Conservation (phyloP, 2,888 invertebrate species). For the Pyrrhia umbra region DNA sequence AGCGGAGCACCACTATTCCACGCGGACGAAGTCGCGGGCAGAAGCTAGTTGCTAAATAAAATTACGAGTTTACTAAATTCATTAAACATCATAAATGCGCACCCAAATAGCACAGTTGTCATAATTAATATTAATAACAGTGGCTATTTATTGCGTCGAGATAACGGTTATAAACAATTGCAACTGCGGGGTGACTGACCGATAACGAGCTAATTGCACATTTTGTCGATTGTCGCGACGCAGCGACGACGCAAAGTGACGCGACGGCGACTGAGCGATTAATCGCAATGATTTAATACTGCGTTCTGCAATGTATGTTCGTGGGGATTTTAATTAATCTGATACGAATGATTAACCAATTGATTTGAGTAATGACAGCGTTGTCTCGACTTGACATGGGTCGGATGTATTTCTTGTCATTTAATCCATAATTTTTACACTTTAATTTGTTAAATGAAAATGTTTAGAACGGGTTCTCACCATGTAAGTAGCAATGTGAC, state of each 20-base stretch:
- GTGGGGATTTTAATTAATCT: conserved; percentile 25
- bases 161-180: conserved; percentile 56
- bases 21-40: too few relatives aligned
- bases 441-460: too few relatives aligned
- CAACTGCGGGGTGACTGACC: conserved; percentile 49
- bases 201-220: conserved; percentile 59
- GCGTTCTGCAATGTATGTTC: conserved; percentile 8
- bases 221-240: conserved; percentile 30
- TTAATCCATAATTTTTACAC: too few relatives aligned
- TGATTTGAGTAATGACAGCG: conserved; percentile 9
- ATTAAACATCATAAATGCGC: conserved; percentile 11
- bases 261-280: conserved; percentile 22
- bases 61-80: neutral
- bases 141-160: conserved; percentile 47
- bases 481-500: too few relatives aligned
- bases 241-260: neutral
- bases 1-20: too few relatives aligned
- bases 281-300: conserved; percentile 36
- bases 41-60: too few relatives aligned
- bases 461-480: too few relatives aligned
- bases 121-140: conserved; percentile 57
- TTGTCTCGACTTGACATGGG: too few relatives aligned
- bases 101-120: conserved; percentile 45
- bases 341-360: conserved; percentile 9
- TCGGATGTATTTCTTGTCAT: too few relatives aligned